These are phyloP conservation scores for Ataeniobius toweri DNA, from an alignment of 2,797 vertebrate species.

Conservation along the genomic window DNA sequence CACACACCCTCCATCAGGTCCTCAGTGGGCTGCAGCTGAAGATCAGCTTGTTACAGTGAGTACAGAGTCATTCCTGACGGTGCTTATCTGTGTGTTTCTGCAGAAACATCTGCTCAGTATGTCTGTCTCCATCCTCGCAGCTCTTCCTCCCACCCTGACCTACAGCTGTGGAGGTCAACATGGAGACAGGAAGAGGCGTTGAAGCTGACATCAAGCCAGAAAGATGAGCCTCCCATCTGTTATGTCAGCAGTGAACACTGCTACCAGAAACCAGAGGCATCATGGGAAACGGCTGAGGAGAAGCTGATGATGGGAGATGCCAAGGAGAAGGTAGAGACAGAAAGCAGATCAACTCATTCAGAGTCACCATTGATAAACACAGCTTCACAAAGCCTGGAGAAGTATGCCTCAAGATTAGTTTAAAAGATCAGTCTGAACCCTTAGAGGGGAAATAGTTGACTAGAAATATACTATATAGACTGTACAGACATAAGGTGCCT, in stretches of 20 bases:
- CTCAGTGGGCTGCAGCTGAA: slow-evolving; percentile 93
- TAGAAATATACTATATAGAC: too few relatives aligned
- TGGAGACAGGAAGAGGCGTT: slow-evolving; percentile 86
- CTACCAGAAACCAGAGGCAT: slow-evolving; percentile 92
- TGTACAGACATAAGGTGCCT: too few relatives aligned
- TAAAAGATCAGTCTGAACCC: too few relatives aligned
- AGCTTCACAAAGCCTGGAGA: too few relatives aligned
- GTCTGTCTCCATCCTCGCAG: slow-evolving; percentile 65
- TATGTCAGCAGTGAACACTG: slow-evolving; percentile 98
- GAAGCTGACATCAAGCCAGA: slow-evolving; percentile 14
- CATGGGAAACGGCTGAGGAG: slow-evolving; percentile 59
- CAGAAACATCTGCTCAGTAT: not conserved
- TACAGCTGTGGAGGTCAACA: slow-evolving; percentile 93
- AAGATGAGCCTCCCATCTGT: slow-evolving; percentile 73
- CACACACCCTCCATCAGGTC: slow-evolving; percentile 88
- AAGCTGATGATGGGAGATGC: slow-evolving; percentile 4
- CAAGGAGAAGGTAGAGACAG: slow-evolving; percentile 33
- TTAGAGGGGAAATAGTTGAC: too few relatives aligned
- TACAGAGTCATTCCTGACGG: not conserved
- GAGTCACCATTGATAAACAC: too few relatives aligned
- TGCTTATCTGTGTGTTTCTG: accelerated
- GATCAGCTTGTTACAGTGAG: slow-evolving; percentile 94
- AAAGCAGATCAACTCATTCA: not conserved
- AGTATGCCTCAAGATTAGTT: too few relatives aligned
- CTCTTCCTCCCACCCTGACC: slow-evolving; percentile 89